Evolutionary conservation across 2,113 vertebrate species (phyloP).

Genomic region (Emydocephalus ijimae): DNA sequence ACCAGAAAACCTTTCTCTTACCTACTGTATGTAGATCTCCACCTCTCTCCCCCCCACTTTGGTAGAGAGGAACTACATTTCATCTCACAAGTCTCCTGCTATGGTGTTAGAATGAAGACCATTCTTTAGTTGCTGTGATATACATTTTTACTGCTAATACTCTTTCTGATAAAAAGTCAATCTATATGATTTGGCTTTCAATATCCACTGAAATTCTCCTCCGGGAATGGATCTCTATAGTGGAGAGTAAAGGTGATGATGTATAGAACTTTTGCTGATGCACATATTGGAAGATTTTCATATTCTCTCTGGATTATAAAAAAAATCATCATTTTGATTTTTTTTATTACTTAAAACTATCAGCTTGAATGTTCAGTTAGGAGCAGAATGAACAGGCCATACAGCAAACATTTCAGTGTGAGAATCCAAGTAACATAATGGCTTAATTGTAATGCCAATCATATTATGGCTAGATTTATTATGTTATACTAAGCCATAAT

Average conservation of each 20-base stretch:
- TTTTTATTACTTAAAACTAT: not conserved
- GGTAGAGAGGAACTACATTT: not conserved
- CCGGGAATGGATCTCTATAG: not conserved
- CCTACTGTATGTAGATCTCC: not conserved
- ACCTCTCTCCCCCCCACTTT: not conserved
- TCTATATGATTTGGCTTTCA: not conserved
- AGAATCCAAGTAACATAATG: not conserved
- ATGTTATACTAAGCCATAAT: not conserved
- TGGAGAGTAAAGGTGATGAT: not conserved
- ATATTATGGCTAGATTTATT: not conserved
- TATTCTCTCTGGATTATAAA: not conserved
- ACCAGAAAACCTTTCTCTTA: not conserved
- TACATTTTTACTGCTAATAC: not conserved
- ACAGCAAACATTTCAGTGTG: not conserved
- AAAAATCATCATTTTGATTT: not conserved
- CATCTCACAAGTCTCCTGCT: not conserved
- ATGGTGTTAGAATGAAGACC: not conserved
- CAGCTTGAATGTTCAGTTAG: not conserved
- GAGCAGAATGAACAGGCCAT: not conserved
- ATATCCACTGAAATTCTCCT: not conserved
- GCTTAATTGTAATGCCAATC: not conserved
- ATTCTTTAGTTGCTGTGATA: not conserved
- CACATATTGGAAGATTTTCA: not conserved
- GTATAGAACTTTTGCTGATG: not conserved
- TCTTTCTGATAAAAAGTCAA: not conserved